Evolutionary conservation across 2,797 vertebrate genomes (phyloP).

Genomic region (Alcedo atthis): DNA sequence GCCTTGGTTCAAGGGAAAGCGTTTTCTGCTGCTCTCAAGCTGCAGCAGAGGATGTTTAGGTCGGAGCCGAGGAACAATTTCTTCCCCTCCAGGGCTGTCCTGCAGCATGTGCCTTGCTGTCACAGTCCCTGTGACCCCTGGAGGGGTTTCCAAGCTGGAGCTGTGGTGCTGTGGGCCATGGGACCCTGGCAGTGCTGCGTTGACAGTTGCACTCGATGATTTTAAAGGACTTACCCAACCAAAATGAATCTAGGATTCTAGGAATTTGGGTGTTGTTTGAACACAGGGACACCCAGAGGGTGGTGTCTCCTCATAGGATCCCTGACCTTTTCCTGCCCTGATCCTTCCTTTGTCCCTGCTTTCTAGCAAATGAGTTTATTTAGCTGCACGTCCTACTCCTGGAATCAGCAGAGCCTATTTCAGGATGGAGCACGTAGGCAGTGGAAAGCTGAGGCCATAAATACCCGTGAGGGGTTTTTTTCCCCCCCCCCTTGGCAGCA

Average conservation of each 20-base stretch:
- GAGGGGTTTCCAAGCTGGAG: background rate
- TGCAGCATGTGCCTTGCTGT: too few species aligned
- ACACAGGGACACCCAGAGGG: background rate
- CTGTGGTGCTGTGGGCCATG: background rate
- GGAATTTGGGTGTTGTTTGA: background rate
- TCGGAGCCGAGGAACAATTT: background rate
- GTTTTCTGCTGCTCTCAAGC: background rate
- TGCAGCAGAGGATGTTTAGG: background rate
- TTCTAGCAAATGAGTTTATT: slow-evolving; percentile 1
- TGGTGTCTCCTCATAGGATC: accelerated
- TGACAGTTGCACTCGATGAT: background rate
- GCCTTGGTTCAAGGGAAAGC: accelerated
- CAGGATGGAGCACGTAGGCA: slow-evolving; percentile 49
- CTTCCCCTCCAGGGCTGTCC: background rate
- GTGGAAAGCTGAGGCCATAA: slow-evolving; percentile 40
- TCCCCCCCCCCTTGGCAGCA: slow-evolving; percentile 21
- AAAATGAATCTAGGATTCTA: background rate
- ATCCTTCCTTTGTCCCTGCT: background rate
- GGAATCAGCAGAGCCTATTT: slow-evolving; percentile 52
- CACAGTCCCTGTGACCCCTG: background rate
- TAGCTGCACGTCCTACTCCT: background rate
- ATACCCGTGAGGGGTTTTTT: background rate
- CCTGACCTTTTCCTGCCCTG: background rate
- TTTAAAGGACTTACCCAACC: background rate
- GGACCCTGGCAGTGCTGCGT: background rate